phyloP scores from a whole-genome alignment of 2,797 vertebrate genomes.

The Channallabes apus region DNA sequence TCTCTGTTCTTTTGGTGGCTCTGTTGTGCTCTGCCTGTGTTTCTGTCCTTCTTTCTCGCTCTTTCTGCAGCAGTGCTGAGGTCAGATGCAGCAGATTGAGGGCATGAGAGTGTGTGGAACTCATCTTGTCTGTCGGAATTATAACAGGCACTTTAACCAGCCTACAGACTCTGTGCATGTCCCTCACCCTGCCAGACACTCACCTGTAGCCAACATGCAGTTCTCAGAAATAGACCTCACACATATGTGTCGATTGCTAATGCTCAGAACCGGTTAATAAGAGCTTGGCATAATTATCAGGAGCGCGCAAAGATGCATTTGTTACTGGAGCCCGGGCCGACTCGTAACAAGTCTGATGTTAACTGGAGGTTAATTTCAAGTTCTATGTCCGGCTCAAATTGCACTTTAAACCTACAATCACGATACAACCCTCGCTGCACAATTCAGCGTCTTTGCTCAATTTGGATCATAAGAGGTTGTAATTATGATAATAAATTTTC shows the following conservation, averaged over 20 bases:
- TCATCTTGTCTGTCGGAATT: constrained; percentile 52
- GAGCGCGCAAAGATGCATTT: neutral
- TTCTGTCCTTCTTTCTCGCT: constrained; percentile 18
- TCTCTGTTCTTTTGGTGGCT: constrained; percentile 4
- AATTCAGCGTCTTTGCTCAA: neutral
- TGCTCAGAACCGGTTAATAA: neutral
- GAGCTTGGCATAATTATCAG: neutral
- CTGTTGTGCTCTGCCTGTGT: neutral
- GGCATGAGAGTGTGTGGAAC: constrained; percentile 50
- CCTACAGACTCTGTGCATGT: constrained; percentile 36
- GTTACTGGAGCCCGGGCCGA: neutral
- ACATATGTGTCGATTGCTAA: neutral
- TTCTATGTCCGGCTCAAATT: neutral
- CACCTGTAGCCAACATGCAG: neutral
- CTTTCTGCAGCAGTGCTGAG: constrained; percentile 48
- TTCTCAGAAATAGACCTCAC: neutral
- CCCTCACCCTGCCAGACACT: constrained; percentile 13
- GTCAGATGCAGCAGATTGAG: constrained; percentile 54
- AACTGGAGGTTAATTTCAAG: neutral
- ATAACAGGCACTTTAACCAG: constrained; percentile 44
- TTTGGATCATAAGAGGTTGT: neutral
- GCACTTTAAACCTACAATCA: neutral
- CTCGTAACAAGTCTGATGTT: neutral
- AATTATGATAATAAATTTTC: neutral
- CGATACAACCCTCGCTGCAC: neutral